Conservation (phyloP, 2,113 vertebrate genomes). For the Pteropus alecto region DNA sequence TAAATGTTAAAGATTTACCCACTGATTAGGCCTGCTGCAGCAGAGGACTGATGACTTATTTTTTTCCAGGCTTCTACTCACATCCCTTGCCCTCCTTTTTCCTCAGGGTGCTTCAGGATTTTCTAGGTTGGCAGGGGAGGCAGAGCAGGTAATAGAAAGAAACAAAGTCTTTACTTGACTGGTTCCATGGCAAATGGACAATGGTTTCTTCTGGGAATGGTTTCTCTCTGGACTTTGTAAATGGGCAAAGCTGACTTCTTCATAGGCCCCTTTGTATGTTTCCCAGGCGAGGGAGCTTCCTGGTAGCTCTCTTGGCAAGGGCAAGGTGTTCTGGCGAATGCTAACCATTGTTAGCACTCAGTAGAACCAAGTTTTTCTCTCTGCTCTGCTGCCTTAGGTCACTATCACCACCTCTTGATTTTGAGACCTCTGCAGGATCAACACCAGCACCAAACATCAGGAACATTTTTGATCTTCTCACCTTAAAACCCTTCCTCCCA, state of each 20-base stretch:
- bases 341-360: background rate
- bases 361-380: background rate
- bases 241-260: background rate
- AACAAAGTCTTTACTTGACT: background rate
- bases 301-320: background rate
- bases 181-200: background rate
- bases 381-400: background rate
- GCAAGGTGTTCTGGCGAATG: background rate
- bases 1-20: background rate
- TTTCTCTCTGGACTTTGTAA: background rate
- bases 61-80: background rate
- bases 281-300: background rate
- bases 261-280: background rate
- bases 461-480: background rate
- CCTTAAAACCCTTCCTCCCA: background rate
- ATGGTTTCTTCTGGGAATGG: background rate
- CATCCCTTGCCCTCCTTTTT: background rate
- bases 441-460: background rate
- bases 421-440: background rate
- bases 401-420: background rate
- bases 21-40: background rate
- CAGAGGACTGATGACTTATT: background rate
- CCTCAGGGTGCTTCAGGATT: background rate
- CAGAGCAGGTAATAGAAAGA: background rate
- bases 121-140: background rate